Percentiles rank a stretch among this genome's conserved stretches.
phyloP scores from a whole-genome alignment of 2,888 invertebrate species.

The Bibio marci region DNA sequence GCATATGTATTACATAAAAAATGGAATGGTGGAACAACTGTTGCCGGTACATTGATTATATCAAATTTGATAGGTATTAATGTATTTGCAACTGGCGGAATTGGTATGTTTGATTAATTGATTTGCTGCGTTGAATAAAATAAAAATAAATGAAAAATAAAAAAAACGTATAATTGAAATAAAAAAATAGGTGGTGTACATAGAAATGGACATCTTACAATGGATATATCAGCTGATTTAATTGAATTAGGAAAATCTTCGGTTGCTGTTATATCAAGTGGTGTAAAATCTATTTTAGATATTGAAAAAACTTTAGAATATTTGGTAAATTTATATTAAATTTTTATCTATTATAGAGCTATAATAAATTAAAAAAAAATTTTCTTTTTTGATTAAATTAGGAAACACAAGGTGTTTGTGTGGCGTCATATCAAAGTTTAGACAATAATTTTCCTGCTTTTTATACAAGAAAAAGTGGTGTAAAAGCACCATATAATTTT shows the following conservation, averaged over 20 bases:
- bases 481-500: constrained; percentile 52
- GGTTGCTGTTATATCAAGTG: constrained; percentile 85
- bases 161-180: too few relatives aligned
- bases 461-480: constrained; percentile 64
- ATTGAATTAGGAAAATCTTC: constrained; percentile 74
- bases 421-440: constrained; percentile 54
- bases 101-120: constrained; percentile 26
- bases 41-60: constrained; percentile 80
- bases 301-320: constrained; percentile 87
- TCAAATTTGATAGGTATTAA: constrained; percentile 68
- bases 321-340: constrained; percentile 41
- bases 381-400: constrained; percentile 20
- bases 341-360: background rate
- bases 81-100: constrained; percentile 87
- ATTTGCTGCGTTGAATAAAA: constrained; percentile 6
- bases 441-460: constrained; percentile 77
- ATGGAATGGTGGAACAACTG: constrained; percentile 84
- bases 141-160: constrained; percentile 7
- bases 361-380: background rate
- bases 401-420: constrained; percentile 93
- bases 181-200: constrained; percentile 90
- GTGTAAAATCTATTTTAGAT: constrained; percentile 94
- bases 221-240: constrained; percentile 92
- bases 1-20: constrained; percentile 52
- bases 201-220: constrained; percentile 62